Evolutionary conservation across 2,797 vertebrate species (phyloP), one percentile per base, ranked within the genome.

Genomic region (Microctenopoma steveboyesi): DNA sequence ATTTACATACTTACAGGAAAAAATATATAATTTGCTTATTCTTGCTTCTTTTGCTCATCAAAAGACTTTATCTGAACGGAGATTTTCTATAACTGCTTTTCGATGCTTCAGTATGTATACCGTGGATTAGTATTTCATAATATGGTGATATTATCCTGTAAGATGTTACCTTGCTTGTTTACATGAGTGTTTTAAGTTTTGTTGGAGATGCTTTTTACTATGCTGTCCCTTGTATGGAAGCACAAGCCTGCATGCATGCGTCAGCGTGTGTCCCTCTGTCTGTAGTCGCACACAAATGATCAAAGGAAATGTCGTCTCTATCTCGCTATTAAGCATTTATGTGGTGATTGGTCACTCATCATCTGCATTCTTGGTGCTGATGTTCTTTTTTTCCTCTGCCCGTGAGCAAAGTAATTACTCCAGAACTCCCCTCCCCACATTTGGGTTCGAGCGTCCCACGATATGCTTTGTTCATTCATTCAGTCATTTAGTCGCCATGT

Each of bases 401-500:
- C 54, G 16, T 3, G 14, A 49, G 61, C 63, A 22, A 40, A 49
- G 69, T 57, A 69, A 67, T 74, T 68, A 64, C 66, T 43, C 64
- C 84, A 58, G 37, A 72, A 45, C 51, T 68, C 42, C 18, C 56
- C 60, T 77, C 67, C 54, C 51, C 58, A 25, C 71, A 22, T 69
- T 67, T 64, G 58, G 65, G 50, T 78, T 69, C 51, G 84, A 81
- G 81, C 79, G 43, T 64, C 72, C 74, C 48, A 61, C 55, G 57
- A 80, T 73, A 54, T 35, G 40, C 55, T 82, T 81, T 80, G 65
- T 76, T 84, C 78, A 81, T 65, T 84, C 76, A 61, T 62, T 79
- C 82, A 81, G 64, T 83, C 84, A 83, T 67, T 87, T 84, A 83
- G 71, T 89, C 78, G 76, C 69, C 71, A 60, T 69, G 72, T 80